Conservation (phyloP, 2,888 invertebrate species). For the Cosmia trapezina region DNA sequence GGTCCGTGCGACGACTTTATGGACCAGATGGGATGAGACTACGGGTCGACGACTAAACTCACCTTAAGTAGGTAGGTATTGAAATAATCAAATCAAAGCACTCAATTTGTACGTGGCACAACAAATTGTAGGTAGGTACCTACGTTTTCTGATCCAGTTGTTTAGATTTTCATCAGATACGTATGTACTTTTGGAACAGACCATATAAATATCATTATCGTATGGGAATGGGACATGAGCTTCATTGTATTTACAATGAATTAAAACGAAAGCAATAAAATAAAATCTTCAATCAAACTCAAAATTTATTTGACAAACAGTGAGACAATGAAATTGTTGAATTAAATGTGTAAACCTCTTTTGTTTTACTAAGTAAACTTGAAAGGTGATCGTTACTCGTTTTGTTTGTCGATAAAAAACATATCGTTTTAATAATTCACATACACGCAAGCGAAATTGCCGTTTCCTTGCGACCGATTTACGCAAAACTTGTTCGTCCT, state of each 20-base stretch:
- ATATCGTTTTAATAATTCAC: conserved; percentile 55
- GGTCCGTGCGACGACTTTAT: too few species aligned
- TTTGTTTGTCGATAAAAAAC: conserved; percentile 47
- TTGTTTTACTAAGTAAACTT: conserved; percentile 40
- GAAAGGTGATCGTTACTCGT: conserved; percentile 32
- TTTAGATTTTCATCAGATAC: not conserved
- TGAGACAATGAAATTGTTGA: conserved; percentile 21
- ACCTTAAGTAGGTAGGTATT: too few species aligned
- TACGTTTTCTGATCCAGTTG: too few species aligned
- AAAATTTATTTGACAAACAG: conserved; percentile 11
- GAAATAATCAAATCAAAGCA: too few species aligned
- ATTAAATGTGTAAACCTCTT: conserved; percentile 27
- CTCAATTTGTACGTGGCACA: too few species aligned
- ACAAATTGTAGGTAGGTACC: too few species aligned
- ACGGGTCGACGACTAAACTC: too few species aligned
- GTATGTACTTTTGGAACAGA: not conserved
- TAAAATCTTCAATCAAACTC: conserved; percentile 21
- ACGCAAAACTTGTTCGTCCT: conserved; percentile 74
- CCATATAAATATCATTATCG: not conserved
- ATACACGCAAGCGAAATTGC: conserved; percentile 74
- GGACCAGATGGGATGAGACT: too few species aligned
- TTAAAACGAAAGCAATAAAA: conserved; percentile 15
- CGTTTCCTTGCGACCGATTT: conserved; percentile 74
- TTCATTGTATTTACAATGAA: conserved; percentile 14
- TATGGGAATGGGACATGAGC: too few species aligned